Conservation (phyloP, 2,113 vertebrate species). For the Rhegmatorhina hoffmannsi region DNA sequence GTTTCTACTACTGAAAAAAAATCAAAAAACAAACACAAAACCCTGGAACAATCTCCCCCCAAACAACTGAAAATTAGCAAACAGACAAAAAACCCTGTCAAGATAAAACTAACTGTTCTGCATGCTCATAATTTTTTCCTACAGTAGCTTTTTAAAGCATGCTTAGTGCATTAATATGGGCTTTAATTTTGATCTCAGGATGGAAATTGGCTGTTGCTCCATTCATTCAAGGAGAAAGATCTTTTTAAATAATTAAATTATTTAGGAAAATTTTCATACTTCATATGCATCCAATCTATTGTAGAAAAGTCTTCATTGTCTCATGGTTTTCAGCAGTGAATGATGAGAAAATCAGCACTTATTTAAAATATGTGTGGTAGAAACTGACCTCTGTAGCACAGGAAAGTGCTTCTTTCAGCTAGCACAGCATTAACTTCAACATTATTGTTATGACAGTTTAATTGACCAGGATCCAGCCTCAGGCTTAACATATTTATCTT, state of each 20-base stretch:
- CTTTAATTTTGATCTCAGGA: not conserved
- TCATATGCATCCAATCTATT: not conserved
- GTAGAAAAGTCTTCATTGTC: not conserved
- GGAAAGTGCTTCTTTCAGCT: not conserved
- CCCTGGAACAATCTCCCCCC: not conserved
- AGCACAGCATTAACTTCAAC: accelerated
- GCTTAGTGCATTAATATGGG: not conserved
- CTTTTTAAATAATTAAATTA: not conserved
- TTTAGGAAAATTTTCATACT: not conserved
- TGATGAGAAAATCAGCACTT: not conserved
- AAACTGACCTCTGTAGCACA: not conserved
- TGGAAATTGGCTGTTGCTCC: not conserved
- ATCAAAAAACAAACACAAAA: not conserved
- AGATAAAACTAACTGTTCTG: not conserved
- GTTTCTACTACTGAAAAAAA: not conserved
- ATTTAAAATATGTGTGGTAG: not conserved
- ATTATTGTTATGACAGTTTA: not conserved
- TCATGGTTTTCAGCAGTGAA: not conserved
- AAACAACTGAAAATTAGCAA: not conserved
- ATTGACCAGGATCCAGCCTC: not conserved
- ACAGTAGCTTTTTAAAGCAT: not conserved
- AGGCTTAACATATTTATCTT: not conserved
- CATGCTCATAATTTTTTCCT: not conserved
- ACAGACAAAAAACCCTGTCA: not conserved
- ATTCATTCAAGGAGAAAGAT: not conserved